Conservation (phyloP, 2,888 invertebrate species). For the Luperina nickerlii region DNA sequence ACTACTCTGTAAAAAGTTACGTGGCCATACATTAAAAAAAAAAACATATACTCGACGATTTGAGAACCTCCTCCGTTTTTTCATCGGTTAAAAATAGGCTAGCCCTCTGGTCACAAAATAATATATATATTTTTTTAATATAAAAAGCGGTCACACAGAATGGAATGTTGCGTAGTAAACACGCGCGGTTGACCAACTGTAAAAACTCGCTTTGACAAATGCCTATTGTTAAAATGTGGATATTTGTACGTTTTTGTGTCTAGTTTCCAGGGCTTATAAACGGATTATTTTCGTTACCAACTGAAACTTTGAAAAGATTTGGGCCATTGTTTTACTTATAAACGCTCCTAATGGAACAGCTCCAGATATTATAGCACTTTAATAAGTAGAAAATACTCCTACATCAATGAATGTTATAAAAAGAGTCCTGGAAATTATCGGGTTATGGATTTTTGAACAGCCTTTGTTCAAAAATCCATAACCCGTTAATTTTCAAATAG, state of each 20-base stretch:
- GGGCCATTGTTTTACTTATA: background rate
- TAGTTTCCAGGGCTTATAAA: background rate
- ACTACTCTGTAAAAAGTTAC: too few species aligned
- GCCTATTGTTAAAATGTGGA: constrained; percentile 22
- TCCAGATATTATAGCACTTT: background rate
- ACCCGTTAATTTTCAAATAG: too few species aligned
- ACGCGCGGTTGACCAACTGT: constrained; percentile 12
- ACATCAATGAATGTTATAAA: too few species aligned
- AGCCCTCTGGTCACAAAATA: too few species aligned
- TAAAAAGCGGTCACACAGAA: background rate
- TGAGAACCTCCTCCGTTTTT: too few species aligned
- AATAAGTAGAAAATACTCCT: too few species aligned
- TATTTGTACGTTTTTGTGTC: constrained; percentile 7
- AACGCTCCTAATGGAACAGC: background rate
- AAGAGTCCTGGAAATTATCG: too few species aligned
- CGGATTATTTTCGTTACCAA: background rate
- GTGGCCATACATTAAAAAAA: too few species aligned
- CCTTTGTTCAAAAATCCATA: too few species aligned
- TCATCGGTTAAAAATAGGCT: too few species aligned
- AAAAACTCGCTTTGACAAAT: constrained; percentile 39
- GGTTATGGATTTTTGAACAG: too few species aligned
- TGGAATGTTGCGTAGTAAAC: constrained; percentile 10
- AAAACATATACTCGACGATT: too few species aligned
- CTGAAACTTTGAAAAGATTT: background rate
- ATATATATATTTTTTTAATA: background rate